Percentiles rank a stretch among this genome's conserved stretches.
These are phyloP conservation scores for Molossus molossus DNA, from an alignment of 2,797 vertebrate species.

Conservation along the genomic window DNA sequence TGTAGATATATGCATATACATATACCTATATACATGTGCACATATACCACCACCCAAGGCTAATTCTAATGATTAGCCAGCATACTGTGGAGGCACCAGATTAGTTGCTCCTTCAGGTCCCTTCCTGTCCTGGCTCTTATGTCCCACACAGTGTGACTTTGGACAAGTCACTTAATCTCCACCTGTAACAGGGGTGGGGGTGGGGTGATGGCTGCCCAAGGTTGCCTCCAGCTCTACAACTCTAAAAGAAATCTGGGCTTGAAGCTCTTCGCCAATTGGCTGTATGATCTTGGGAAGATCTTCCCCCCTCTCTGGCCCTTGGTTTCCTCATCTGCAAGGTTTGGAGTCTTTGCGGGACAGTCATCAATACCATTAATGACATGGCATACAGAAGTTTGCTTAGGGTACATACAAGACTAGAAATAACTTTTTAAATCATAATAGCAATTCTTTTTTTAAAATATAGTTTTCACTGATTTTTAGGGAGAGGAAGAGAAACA, in stretches of 20 bases:
- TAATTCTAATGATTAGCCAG: slow-evolving; percentile 27
- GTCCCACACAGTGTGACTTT: background rate
- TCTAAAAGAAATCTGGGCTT: background rate
- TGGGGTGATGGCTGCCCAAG: background rate
- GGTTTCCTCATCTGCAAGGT: background rate
- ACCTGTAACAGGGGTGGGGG: background rate
- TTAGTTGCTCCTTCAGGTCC: background rate
- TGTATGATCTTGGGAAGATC: background rate
- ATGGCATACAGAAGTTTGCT: background rate
- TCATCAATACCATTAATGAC: background rate
- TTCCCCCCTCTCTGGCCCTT: background rate
- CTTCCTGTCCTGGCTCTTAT: background rate
- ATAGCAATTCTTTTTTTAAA: background rate
- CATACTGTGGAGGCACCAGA: background rate
- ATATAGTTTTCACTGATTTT: too few relatives aligned
- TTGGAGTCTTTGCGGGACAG: background rate
- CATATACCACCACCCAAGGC: too few relatives aligned
- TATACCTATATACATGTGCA: background rate
- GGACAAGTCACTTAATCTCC: background rate
- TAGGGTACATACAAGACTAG: background rate
- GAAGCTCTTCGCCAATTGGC: background rate
- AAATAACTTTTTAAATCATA: background rate
- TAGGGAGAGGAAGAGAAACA: too few relatives aligned
- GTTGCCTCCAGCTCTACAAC: background rate
- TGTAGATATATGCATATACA: background rate